Evolutionary conservation across 2,113 vertebrate species (phyloP).

Genomic region (Etheostoma spectabile): DNA sequence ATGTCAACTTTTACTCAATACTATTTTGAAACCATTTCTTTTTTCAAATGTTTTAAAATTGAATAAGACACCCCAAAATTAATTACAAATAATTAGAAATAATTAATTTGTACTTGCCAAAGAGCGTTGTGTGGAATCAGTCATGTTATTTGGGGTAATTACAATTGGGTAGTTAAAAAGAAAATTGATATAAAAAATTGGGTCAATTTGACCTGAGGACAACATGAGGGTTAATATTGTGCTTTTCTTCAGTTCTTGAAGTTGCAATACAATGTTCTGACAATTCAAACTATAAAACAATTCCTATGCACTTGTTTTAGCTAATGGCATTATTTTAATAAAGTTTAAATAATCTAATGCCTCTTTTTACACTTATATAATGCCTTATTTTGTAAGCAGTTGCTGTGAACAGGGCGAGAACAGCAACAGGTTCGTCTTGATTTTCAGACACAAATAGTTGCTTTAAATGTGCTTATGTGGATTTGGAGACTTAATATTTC

Average conservation of each 20-base stretch:
- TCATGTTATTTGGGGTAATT: no score
- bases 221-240: not conserved
- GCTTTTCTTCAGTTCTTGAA: not conserved
- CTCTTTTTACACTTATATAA: not conserved
- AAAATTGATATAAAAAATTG: no score
- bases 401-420: not conserved
- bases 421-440: not conserved
- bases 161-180: no score
- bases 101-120: no score
- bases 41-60: no score
- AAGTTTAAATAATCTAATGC: not conserved
- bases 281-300: not conserved
- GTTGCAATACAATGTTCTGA: not conserved
- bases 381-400: not conserved
- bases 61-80: no score
- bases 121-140: no score
- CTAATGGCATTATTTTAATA: not conserved
- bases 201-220: no score
- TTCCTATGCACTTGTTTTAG: not conserved
- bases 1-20: no score
- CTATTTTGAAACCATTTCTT: no score
- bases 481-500: not conserved
- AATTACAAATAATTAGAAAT: no score
- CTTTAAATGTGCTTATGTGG: not conserved
- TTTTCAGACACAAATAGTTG: slow-evolving; percentile 8